Evolutionary conservation across 2,888 invertebrate genomes (phyloP).

Genomic region (Phortica okadai): DNA sequence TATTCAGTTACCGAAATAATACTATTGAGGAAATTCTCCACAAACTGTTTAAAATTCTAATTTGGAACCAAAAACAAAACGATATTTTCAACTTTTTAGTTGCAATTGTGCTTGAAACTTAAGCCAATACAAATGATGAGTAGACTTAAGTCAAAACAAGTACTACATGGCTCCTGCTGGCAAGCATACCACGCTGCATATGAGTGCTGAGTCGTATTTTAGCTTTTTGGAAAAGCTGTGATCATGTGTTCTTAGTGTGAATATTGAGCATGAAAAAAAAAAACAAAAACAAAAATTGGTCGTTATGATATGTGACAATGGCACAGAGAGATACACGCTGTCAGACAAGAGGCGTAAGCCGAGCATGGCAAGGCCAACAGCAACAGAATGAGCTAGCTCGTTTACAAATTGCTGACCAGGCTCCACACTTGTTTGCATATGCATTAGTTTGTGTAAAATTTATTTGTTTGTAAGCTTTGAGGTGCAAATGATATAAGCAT

Average conservation of each 20-base stretch:
- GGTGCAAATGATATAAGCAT: slow-evolving; percentile 2
- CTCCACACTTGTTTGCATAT: slow-evolving; percentile 56
- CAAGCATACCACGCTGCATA: no score
- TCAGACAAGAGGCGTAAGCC: neutral
- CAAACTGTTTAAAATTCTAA: neutral
- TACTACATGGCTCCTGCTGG: no score
- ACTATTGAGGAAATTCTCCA: neutral
- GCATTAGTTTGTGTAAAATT: slow-evolving; percentile 60
- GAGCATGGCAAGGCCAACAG: neutral
- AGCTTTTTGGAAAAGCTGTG: neutral
- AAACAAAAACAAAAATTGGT: neutral
- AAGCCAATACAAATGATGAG: no score
- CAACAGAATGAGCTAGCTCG: no score
- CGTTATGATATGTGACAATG: neutral
- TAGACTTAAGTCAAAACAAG: no score
- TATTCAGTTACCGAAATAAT: neutral
- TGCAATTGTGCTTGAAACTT: no score
- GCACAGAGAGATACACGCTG: neutral
- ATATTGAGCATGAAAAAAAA: neutral
- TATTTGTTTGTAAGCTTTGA: neutral
- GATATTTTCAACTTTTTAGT: neutral
- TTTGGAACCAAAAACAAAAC: neutral
- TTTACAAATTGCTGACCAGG: neutral
- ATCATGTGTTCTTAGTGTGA: neutral
- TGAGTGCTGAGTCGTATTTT: no score